These are phyloP conservation scores for Lichenostomus cassidix DNA, from an alignment of 2,113 vertebrate genomes.

Conservation along the genomic window DNA sequence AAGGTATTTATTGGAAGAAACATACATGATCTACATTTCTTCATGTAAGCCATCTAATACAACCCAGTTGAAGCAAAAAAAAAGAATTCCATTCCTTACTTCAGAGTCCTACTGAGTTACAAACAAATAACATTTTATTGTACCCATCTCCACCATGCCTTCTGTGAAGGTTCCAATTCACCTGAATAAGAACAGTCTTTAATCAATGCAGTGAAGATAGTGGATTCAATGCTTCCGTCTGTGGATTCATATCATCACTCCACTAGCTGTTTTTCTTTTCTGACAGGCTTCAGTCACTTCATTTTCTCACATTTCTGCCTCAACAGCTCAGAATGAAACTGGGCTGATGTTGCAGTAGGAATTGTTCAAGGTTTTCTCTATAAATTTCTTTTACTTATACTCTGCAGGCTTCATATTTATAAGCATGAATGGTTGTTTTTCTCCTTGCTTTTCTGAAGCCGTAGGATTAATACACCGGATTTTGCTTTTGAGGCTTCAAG, in stretches of 20 bases:
- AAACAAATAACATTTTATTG: slow-evolving; percentile 18
- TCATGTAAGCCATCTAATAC: not conserved
- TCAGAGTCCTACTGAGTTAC: not conserved
- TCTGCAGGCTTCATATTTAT: slow-evolving; percentile 42
- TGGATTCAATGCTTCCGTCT: slow-evolving; percentile 4
- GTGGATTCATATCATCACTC: slow-evolving; percentile 1
- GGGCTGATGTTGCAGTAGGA: slow-evolving; percentile 22
- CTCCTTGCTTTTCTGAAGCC: slow-evolving; percentile 8
- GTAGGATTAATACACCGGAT: not conserved
- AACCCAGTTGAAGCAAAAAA: not conserved
- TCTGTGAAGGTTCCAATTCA: slow-evolving; percentile 27
- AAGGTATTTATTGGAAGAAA: not conserved
- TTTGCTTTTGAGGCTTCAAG: slow-evolving; percentile 42
- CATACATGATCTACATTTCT: not conserved
- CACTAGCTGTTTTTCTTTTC: slow-evolving; percentile 42
- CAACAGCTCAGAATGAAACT: slow-evolving; percentile 42
- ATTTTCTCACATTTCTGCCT: slow-evolving; percentile 65
- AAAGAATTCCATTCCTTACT: not conserved
- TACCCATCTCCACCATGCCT: not conserved
- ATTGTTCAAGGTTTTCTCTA: slow-evolving; percentile 59
- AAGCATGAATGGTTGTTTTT: slow-evolving; percentile 50
- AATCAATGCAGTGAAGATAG: slow-evolving; percentile 23
- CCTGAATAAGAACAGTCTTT: slow-evolving; percentile 20
- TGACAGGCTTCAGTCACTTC: slow-evolving; percentile 65
- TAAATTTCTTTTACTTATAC: slow-evolving; percentile 45